A percentile compares a stretch with the other conserved stretches of the same genome.
phyloP scores from a whole-genome alignment of 2,113 vertebrate species.

The Cyanoliseus patagonus region DNA sequence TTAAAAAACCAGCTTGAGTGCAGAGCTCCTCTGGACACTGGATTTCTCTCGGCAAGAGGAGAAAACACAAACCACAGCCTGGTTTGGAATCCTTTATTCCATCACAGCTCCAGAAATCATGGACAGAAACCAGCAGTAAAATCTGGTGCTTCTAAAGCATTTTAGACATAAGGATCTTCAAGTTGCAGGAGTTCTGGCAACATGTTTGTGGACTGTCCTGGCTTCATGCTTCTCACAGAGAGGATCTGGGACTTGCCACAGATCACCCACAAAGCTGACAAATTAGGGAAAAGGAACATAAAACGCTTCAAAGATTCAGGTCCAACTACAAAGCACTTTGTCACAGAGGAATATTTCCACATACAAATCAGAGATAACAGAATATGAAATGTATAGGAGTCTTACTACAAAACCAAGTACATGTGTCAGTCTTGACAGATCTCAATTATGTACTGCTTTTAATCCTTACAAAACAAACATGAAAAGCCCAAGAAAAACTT shows the following conservation, averaged over 20 bases:
- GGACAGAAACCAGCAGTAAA: not conserved
- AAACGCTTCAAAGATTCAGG: not conserved
- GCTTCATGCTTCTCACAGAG: not conserved
- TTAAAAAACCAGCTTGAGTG: not conserved
- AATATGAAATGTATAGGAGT: not conserved
- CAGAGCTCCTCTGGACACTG: not conserved
- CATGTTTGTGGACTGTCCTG: not conserved
- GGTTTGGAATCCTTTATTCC: not conserved
- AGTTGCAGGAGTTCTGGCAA: not conserved
- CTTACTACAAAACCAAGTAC: not conserved
- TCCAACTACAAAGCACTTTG: not conserved
- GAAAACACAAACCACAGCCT: not conserved
- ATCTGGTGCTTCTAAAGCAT: not conserved
- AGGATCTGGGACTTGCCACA: not conserved
- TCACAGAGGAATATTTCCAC: not conserved
- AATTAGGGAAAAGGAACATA: not conserved
- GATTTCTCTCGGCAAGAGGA: not conserved
- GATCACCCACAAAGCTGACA: not conserved
- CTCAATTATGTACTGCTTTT: not conserved
- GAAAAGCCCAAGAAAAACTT: not conserved
- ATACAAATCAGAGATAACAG: not conserved
- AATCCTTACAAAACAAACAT: not conserved
- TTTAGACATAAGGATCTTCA: not conserved
- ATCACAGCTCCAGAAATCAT: not conserved
- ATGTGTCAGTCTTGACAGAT: not conserved